phyloP scores from a whole-genome alignment of 2,113 vertebrate genomes.

The Nothoprocta perdicaria region DNA sequence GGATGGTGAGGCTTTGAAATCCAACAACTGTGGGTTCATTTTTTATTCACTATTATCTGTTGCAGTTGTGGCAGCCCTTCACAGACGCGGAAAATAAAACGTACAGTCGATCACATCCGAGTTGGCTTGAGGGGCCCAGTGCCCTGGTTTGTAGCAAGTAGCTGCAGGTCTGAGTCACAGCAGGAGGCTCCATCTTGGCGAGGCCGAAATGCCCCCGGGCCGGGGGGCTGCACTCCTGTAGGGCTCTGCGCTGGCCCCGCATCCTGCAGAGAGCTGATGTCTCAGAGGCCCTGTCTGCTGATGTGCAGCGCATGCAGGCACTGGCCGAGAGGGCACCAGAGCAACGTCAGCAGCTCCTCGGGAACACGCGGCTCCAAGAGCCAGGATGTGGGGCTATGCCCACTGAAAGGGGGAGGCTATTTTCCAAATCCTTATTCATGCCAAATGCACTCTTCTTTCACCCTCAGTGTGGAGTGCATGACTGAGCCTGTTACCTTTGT shows the following conservation, averaged over 20 bases:
- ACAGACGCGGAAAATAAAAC: not conserved
- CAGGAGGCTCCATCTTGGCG: not conserved
- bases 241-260: not conserved
- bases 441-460: not conserved
- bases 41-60: not conserved
- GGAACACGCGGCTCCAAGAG: not conserved
- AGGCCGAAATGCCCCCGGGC: not conserved
- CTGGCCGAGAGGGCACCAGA: not conserved
- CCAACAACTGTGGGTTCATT: not conserved
- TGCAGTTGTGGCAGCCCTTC: not conserved
- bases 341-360: not conserved
- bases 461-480: not conserved
- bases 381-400: accelerated
- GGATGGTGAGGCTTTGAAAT: not conserved
- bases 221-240: not conserved
- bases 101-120: not conserved
- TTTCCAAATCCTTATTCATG: not conserved
- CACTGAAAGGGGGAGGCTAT: not conserved
- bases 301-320: not conserved
- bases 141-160: accelerated
- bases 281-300: not conserved
- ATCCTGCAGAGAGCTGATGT: not conserved
- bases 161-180: not conserved
- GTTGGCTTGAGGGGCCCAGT: not conserved
- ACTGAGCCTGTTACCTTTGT: slow-evolving; percentile 26